These are phyloP conservation scores for Cirrhinus mrigala DNA, from an alignment of 2,797 vertebrate genomes.

Conservation along the genomic window DNA sequence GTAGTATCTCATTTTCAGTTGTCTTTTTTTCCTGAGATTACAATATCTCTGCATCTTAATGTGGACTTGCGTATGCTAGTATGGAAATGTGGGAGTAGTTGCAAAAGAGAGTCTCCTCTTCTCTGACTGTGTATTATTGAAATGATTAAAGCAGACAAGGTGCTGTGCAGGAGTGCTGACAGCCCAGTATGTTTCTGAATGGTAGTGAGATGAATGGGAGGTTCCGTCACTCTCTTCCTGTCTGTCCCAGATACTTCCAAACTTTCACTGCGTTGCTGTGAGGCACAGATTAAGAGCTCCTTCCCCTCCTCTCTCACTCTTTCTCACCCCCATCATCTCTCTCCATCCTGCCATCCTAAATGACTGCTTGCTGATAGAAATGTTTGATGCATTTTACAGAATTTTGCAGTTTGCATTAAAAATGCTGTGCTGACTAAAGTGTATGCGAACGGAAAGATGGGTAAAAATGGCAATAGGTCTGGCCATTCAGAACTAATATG, in stretches of 20 bases:
- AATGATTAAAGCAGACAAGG: constrained; percentile 28
- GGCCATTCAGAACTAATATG: not conserved
- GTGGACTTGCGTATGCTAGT: not conserved
- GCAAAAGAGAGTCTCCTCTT: constrained; percentile 1
- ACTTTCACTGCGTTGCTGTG: constrained; percentile 52
- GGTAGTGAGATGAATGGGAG: constrained; percentile 32
- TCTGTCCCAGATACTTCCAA: constrained; percentile 46
- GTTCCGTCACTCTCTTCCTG: constrained; percentile 26
- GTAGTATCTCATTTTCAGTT: not conserved
- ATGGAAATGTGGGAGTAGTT: not conserved
- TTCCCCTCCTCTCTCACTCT: constrained; percentile 54
- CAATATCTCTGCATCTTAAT: not conserved
- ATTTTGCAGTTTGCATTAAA: not conserved
- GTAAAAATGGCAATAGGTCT: not conserved
- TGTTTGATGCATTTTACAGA: constrained; percentile 10
- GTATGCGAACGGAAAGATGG: constrained; percentile 6
- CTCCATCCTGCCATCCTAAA: constrained; percentile 7
- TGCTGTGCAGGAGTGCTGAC: constrained; percentile 23
- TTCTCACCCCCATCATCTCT: constrained; percentile 50
- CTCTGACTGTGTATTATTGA: not conserved
- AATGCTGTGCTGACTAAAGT: constrained; percentile 23
- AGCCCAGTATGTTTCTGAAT: constrained; percentile 41
- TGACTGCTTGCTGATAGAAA: constrained; percentile 62
- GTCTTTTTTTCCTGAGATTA: not conserved
- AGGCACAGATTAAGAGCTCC: constrained; percentile 43